Evolutionary conservation across 2,888 invertebrate genomes (phyloP), one percentile per base, ranked within the genome.

Genomic region (Parelbella ahira): DNA sequence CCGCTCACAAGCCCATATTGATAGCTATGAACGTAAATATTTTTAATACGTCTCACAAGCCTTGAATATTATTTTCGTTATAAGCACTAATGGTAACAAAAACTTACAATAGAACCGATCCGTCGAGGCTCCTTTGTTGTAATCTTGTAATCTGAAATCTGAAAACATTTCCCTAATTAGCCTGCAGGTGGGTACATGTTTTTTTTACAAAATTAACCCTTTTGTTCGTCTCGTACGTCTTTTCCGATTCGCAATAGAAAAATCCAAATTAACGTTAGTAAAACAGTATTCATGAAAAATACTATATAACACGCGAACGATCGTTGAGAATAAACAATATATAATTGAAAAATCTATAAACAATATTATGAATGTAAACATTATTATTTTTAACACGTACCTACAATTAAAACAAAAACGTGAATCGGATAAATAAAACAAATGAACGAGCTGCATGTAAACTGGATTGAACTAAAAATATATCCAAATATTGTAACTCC

Each of bases 141-240:
- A 83, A 65, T 86, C 84, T 75, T 87, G 86, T 75, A 87, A 71
- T 61, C 86, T 81, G 78, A 86, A 87, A 84, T 87, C 86, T 87
- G 56, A 76, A 76, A 70, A 70, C 56, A 68, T 64, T 27, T 9
- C 15, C 12, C 21, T 32, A 41, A 41, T 41, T 41, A 41, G 21
- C 15, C 9, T 27, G 25, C 2, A 15, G 15, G 15, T 41, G 28
- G 15, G 15, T 41, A 34, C 9, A 27, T 37, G 19, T 27, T 41
- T 18, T 41, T 29, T 11, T 7, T 1, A 6, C 10, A 2, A 28
- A 34, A 41, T 3, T 21, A 27, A 9, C 10, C 20, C 27, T 12
- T 28, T 41, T 34, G 20, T 13, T 20, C 13, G 6, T 27, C 10
- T 20, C 15, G 4, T 25, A 12, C 4, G 8, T 25, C 9, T 9